Conservation (phyloP, 1,140 invertebrate genomes). For the Frieseomelitta varia region DNA sequence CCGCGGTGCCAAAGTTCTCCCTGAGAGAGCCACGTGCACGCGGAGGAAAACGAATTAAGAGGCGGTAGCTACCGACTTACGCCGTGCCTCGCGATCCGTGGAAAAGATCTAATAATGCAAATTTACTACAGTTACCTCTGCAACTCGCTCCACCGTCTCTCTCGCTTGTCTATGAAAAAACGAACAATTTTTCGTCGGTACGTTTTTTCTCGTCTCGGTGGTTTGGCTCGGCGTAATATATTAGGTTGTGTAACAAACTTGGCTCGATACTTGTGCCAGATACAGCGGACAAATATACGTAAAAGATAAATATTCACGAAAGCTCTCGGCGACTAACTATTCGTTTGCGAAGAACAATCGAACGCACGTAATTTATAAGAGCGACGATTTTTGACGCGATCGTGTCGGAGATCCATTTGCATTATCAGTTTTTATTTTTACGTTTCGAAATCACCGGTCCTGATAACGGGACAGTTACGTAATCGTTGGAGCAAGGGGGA, state of each 20-base stretch:
- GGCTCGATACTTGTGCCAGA: no score
- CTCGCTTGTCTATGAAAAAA: not conserved
- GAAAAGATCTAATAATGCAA: slow-evolving; percentile 10
- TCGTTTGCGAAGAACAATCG: no score
- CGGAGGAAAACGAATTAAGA: slow-evolving; percentile 19
- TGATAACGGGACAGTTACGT: slow-evolving; percentile 30
- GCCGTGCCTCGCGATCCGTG: slow-evolving; percentile 40
- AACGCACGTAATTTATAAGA: no score
- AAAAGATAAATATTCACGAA: no score
- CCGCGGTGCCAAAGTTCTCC: not conserved
- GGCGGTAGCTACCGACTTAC: not conserved
- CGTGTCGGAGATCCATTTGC: not conserved
- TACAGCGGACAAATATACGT: no score
- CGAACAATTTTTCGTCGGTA: not conserved
- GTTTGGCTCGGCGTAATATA: not conserved
- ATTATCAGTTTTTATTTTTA: slow-evolving; percentile 46
- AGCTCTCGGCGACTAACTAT: no score
- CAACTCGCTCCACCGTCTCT: not conserved
- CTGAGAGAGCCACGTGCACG: not conserved
- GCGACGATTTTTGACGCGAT: no score
- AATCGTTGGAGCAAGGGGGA: slow-evolving; percentile 24
- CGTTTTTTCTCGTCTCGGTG: not conserved
- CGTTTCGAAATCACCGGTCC: slow-evolving; percentile 39
- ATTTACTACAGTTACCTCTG: slow-evolving; percentile 1
- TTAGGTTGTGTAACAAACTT: no score